Evolutionary conservation across 2,113 vertebrate species (phyloP).

Genomic region (Tursiops truncatus): DNA sequence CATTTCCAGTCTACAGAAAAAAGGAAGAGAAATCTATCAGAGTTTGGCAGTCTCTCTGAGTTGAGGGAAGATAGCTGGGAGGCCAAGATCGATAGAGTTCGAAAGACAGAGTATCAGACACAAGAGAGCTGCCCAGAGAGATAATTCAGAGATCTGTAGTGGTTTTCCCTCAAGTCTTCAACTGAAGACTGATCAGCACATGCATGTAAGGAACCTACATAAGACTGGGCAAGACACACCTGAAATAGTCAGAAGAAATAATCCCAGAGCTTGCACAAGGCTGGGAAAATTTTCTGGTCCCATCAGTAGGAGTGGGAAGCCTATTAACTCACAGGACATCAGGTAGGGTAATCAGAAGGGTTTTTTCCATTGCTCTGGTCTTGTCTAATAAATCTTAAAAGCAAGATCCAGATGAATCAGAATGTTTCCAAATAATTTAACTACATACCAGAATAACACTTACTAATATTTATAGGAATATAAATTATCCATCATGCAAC

Average conservation of each 20-base stretch:
- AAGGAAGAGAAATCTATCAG: background rate
- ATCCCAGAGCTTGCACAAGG: background rate
- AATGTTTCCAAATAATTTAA: background rate
- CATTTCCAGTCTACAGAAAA: background rate
- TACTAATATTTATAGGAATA: background rate
- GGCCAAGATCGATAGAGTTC: background rate
- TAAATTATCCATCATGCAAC: constrained; percentile 1
- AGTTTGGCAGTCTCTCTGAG: background rate
- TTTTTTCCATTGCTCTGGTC: background rate
- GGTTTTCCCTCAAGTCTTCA: background rate
- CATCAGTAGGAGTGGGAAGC: background rate
- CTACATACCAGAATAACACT: background rate
- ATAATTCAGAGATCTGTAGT: background rate
- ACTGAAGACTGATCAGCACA: background rate
- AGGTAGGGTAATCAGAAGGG: background rate
- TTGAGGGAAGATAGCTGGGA: background rate
- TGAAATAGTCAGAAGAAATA: background rate
- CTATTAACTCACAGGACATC: too few species aligned
- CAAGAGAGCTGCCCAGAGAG: background rate
- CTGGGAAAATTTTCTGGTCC: background rate
- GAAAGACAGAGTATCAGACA: background rate
- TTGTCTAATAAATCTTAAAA: background rate
- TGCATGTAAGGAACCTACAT: fast-evolving
- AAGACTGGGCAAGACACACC: background rate
- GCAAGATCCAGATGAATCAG: background rate